Conservation (phyloP, 1,140 invertebrate genomes). For the Leucophenga varia region DNA sequence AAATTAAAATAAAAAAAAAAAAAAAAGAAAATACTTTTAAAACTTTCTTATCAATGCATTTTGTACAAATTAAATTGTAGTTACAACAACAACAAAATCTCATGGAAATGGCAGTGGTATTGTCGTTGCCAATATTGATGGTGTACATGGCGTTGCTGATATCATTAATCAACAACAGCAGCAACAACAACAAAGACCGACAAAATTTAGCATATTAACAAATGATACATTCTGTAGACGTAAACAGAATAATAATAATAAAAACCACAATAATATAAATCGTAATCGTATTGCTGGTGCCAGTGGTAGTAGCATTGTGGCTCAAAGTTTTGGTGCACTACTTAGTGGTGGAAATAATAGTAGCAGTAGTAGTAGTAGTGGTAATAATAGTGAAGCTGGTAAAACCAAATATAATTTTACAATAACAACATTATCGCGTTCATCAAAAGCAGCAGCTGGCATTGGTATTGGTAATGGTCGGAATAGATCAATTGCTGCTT, state of each 20-base stretch:
- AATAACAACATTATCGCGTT: constrained; percentile 46
- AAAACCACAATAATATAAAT: constrained; percentile 41
- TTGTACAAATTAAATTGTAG: too few species aligned
- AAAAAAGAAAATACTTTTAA: too few species aligned
- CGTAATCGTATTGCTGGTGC: constrained; percentile 30
- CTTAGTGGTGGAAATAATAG: constrained; percentile 18
- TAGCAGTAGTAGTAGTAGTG: not conserved
- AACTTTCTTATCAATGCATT: too few species aligned
- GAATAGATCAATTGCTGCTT: too few species aligned
- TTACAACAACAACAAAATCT: constrained; percentile 1
- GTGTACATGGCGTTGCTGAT: not conserved
- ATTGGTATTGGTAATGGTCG: constrained; percentile 1
- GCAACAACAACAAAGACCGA: not conserved
- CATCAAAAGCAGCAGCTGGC: constrained; percentile 9
- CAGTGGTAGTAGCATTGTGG: constrained; percentile 5
- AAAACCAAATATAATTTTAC: constrained; percentile 48
- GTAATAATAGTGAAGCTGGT: not conserved
- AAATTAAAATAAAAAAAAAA: too few species aligned
- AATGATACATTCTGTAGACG: constrained; percentile 44
- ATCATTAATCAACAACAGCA: not conserved
- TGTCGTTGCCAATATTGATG: not conserved
- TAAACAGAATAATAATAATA: constrained; percentile 46
- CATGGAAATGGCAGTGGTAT: constrained; percentile 1
- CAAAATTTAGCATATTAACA: constrained; percentile 5
- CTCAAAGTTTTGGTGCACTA: not conserved